Evolutionary conservation across 2,888 invertebrate genomes (phyloP).

Genomic region (Parapristionchus giblindavisi): DNA sequence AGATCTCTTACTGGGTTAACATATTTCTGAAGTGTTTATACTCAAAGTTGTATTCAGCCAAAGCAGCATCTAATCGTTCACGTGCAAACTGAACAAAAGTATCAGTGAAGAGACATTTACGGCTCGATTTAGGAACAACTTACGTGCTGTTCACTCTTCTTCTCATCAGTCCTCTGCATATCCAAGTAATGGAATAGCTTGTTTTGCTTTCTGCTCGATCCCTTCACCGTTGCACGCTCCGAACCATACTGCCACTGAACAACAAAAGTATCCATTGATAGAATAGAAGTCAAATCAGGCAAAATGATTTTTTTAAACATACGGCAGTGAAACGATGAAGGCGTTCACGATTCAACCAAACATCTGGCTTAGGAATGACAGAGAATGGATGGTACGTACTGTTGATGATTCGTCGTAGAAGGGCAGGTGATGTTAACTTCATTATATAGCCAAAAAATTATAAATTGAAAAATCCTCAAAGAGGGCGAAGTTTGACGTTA

Average conservation of each 20-base stretch:
- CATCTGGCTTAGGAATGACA: slow-evolving; percentile 65
- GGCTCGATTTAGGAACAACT: slow-evolving; percentile 33
- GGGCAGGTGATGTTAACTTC: slow-evolving; percentile 44
- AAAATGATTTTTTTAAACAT: slow-evolving; percentile 33
- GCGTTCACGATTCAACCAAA: slow-evolving; percentile 63
- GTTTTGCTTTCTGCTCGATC: slow-evolving; percentile 58
- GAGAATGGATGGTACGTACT: slow-evolving; percentile 62
- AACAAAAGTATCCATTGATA: neutral
- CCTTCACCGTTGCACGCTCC: slow-evolving; percentile 57
- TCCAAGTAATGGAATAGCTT: slow-evolving; percentile 64
- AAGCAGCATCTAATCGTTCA: slow-evolving; percentile 60
- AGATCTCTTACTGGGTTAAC: slow-evolving; percentile 49
- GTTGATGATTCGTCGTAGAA: slow-evolving; percentile 64
- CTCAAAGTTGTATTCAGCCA: slow-evolving; percentile 63
- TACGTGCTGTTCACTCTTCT: slow-evolving; percentile 57
- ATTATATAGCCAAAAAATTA: slow-evolving; percentile 34
- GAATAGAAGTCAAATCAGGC: slow-evolving; percentile 36
- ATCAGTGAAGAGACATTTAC: neutral
- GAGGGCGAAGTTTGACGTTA: neutral
- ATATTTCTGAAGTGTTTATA: slow-evolving; percentile 61
- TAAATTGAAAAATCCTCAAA: neutral
- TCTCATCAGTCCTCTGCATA: slow-evolving; percentile 64
- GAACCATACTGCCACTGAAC: slow-evolving; percentile 69
- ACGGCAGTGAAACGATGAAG: slow-evolving; percentile 63
- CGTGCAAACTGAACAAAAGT: slow-evolving; percentile 55